Base-by-base conservation (phyloP, 2,888 invertebrate species). In the Zootermopsis nevadensis region DNA sequence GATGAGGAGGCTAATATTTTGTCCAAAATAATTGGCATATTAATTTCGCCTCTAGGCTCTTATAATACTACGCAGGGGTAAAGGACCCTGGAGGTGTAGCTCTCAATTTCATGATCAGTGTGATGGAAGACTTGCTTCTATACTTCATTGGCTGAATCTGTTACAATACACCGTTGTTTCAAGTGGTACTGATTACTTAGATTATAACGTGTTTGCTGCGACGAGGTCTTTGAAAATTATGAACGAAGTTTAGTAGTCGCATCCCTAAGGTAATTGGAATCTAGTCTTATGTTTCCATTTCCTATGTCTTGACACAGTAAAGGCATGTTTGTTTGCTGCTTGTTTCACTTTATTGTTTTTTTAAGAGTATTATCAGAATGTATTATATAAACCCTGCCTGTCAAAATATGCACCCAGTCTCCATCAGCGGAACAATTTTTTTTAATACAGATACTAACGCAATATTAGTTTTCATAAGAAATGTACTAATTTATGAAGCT, bases 1-100 rank as follows among this genome's bases (percentile, higher is more conserved):
- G 60, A 60, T 60, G 60, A 60, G 27, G 6, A 27, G 60, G n/a
- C 60, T 60, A 60, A 60, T 60, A 60, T 60, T 60, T n/a, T 60
- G 60, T 60, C 60, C 27, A 60, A 60, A 60, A 60, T 60, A 60
- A 60, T 60, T 60, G 60, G 60, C n/a, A 27, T 60, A 60, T 3
- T 60, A 60, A 60, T 60, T 60, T 60, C 3, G 60, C 60, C 27
- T 27, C 27, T 60, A 60, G n/a, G 27, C 12, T n/a, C n/a, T 60
- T 60, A n/a, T 60, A 60, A 60, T 60, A 27, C n/a, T 60, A 12
- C 6, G 12, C 7, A 60, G 27, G 1, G 60, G n/a, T n/a, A 60
- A 12, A 27, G 60, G 27, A 27, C n/a, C 60, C 60, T 60, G 12
- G n/a, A 60, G 60, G 7, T 10, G n/a, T n/a, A 60, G 60, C n/a